These are phyloP conservation scores for Antheraea yamamai DNA, from an alignment of 2,888 invertebrate species.

Conservation along the genomic window DNA sequence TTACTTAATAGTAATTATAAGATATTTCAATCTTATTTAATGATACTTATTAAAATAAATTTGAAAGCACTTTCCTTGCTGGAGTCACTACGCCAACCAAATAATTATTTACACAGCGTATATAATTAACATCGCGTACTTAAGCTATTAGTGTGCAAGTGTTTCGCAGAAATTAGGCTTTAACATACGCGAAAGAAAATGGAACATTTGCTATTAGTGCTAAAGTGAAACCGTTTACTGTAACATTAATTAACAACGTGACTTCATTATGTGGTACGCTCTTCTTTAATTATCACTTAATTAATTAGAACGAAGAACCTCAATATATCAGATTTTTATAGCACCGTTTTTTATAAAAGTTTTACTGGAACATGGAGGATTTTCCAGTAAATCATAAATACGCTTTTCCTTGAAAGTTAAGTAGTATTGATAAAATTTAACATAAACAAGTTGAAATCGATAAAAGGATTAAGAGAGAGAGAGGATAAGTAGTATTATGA, in stretches of 20 bases:
- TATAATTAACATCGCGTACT: not conserved
- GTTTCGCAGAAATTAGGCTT: not conserved
- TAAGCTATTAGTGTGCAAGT: not conserved
- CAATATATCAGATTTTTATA: not conserved
- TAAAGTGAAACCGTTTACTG: not conserved
- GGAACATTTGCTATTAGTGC: not conserved
- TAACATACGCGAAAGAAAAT: not conserved
- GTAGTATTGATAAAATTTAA: no score
- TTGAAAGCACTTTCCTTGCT: not conserved
- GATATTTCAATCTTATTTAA: not conserved
- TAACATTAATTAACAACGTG: not conserved
- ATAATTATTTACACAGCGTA: constrained; percentile 5
- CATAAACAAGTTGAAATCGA: no score
- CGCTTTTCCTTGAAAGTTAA: no score
- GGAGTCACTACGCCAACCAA: not conserved
- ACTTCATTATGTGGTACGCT: not conserved
- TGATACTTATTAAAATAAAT: not conserved
- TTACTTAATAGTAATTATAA: no score
- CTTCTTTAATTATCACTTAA: constrained; percentile 2
- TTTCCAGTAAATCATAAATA: no score
- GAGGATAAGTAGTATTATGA: no score
- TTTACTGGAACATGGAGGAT: no score
- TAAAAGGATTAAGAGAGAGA: no score
- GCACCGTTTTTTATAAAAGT: no score
- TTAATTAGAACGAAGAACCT: not conserved